phyloP scores from a whole-genome alignment of 2,113 vertebrate genomes.

The Sorex araneus region DNA sequence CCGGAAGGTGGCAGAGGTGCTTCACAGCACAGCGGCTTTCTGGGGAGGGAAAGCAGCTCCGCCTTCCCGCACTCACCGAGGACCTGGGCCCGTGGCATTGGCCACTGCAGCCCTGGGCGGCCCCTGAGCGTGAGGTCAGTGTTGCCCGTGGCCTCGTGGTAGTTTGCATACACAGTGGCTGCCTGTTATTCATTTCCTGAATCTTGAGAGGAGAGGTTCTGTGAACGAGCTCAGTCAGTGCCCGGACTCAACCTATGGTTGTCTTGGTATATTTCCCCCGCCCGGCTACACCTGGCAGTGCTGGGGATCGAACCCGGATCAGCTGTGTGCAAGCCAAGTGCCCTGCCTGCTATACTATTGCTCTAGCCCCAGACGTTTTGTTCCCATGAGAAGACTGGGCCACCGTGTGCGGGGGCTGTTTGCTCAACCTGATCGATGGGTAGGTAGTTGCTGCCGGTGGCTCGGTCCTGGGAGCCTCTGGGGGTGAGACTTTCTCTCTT shows the following conservation, averaged over 20 bases:
- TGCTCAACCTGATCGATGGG: background rate
- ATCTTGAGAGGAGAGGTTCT: background rate
- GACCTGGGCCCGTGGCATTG: conserved; percentile 17
- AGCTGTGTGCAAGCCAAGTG: too few species aligned
- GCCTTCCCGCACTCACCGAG: background rate
- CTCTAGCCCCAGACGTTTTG: too few species aligned
- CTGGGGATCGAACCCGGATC: too few species aligned
- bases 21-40: background rate
- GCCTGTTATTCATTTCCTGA: conserved; percentile 3
- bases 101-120: conserved; percentile 21
- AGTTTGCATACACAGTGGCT: conserved; percentile 45
- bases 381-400: background rate
- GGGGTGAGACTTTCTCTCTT: background rate
- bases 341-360: too few species aligned
- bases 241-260: background rate
- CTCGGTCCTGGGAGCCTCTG: background rate
- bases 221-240: background rate
- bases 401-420: background rate
- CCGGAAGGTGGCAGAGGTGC: too few species aligned
- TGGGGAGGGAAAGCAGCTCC: conserved; percentile 24
- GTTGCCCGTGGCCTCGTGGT: conserved; percentile 50
- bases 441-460: background rate
- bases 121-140: background rate
- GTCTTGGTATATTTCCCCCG: too few species aligned
- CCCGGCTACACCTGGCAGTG: too few species aligned